Percentiles rank a stretch among this genome's conserved stretches.
phyloP scores from a whole-genome alignment of 2,888 invertebrate genomes.

The Apotomis turbidana region DNA sequence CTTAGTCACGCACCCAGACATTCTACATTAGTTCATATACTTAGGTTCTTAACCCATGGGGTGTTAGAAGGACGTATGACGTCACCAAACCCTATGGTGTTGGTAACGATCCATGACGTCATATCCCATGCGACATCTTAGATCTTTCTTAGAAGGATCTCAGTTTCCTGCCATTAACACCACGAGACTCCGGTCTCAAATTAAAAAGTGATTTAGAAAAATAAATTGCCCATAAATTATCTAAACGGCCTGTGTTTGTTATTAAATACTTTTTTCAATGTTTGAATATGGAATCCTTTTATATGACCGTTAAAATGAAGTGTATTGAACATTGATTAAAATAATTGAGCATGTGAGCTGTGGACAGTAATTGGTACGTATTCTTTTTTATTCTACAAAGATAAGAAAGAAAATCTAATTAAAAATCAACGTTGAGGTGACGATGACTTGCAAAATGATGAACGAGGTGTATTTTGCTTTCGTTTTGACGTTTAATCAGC shows the following conservation, averaged over 20 bases:
- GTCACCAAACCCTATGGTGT: slow-evolving; percentile 65
- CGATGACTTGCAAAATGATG: slow-evolving; percentile 2
- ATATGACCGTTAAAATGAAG: slow-evolving; percentile 1
- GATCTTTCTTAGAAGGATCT: slow-evolving; percentile 60
- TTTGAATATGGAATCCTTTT: slow-evolving; percentile 53
- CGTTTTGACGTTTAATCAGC: slow-evolving; percentile 56
- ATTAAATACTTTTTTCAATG: background rate
- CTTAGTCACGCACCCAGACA: slow-evolving; percentile 10
- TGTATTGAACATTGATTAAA: slow-evolving; percentile 4
- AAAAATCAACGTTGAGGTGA: background rate
- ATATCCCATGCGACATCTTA: slow-evolving; percentile 62
- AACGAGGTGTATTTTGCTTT: slow-evolving; percentile 32
- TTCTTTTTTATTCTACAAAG: background rate
- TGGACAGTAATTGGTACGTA: slow-evolving; percentile 14
- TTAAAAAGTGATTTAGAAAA: slow-evolving; percentile 23
- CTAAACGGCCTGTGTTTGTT: slow-evolving; percentile 13
- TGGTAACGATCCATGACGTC: slow-evolving; percentile 77
- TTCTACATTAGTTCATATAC: background rate
- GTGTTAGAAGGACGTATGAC: slow-evolving; percentile 67
- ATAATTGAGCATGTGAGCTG: slow-evolving; percentile 18
- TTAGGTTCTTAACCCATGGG: slow-evolving; percentile 40
- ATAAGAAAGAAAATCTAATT: background rate
- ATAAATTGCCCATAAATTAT: background rate
- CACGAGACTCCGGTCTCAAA: slow-evolving; percentile 38
- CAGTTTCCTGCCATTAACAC: slow-evolving; percentile 60